A percentile compares a stretch with the other conserved stretches of the same genome.
Evolutionary conservation across 2,888 invertebrate species (phyloP).

Genomic region (Meiosimyza platycephala): DNA sequence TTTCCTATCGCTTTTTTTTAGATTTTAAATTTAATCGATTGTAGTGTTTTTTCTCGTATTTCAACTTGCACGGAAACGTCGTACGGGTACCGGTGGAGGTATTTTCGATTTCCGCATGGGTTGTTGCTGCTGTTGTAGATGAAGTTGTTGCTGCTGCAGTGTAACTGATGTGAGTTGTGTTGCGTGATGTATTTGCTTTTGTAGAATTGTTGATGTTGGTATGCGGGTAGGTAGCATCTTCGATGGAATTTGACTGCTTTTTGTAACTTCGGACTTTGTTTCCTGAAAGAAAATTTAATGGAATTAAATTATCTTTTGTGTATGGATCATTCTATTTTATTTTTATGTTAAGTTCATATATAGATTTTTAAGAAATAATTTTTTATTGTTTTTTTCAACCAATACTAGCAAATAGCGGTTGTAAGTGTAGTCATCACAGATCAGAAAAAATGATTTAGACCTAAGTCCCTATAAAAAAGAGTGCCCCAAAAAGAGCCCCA

Average conservation of each 20-base stretch:
- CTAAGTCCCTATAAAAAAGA: too few relatives aligned
- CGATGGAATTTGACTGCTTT: slow-evolving; percentile 47
- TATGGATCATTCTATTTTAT: too few relatives aligned
- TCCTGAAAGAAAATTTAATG: slow-evolving; percentile 51
- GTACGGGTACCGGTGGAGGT: slow-evolving; percentile 67
- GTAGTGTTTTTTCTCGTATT: slow-evolving; percentile 35
- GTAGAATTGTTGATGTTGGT: slow-evolving; percentile 58
- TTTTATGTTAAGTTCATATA: too few relatives aligned
- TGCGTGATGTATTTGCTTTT: slow-evolving; percentile 47
- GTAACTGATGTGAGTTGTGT: slow-evolving; percentile 1
- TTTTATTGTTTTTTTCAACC: too few relatives aligned
- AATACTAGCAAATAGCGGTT: too few relatives aligned
- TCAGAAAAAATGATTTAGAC: too few relatives aligned
- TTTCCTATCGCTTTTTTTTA: slow-evolving; percentile 40
- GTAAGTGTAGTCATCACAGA: too few relatives aligned
- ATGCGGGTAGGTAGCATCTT: slow-evolving; percentile 60
- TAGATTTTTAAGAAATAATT: too few relatives aligned
- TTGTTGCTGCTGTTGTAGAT: slow-evolving; percentile 50
- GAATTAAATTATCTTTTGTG: neutral
- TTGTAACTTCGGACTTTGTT: slow-evolving; percentile 55
- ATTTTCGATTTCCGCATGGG: slow-evolving; percentile 64
- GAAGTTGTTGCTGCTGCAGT: slow-evolving; percentile 43
- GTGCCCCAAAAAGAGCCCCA: too few relatives aligned
- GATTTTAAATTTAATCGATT: slow-evolving; percentile 44
- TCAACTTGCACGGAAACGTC: slow-evolving; percentile 67